Evolutionary conservation across 2,888 invertebrate species (phyloP).

Genomic region (Cheilosia grossa): DNA sequence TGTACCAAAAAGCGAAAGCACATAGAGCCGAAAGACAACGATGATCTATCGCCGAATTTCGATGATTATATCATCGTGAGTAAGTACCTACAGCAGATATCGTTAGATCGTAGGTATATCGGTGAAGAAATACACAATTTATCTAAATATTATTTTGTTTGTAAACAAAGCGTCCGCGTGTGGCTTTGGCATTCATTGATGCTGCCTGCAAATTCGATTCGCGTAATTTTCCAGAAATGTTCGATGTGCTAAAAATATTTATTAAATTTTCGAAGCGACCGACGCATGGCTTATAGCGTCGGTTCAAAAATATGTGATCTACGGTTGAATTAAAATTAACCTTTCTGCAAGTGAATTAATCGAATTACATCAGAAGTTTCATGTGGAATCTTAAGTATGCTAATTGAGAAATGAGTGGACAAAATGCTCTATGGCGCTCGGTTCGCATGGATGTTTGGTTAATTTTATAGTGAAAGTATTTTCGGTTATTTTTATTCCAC

Average conservation of each 20-base stretch:
- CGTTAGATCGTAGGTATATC: not conserved
- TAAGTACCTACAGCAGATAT: slow-evolving; percentile 76
- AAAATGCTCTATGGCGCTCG: too few species aligned
- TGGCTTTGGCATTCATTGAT: slow-evolving; percentile 20
- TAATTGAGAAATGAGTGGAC: slow-evolving; percentile 4
- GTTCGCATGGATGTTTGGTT: not conserved
- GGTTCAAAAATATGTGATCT: slow-evolving; percentile 6
- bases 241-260: slow-evolving; percentile 34
- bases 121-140: slow-evolving; percentile 1
- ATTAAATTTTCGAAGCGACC: slow-evolving; percentile 6
- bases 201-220: not conserved
- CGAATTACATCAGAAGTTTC: slow-evolving; percentile 12
- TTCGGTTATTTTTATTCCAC: not conserved
- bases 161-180: slow-evolving; percentile 44
- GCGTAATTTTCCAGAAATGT: not conserved
- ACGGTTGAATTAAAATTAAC: not conserved
- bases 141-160: slow-evolving; percentile 28
- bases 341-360: not conserved
- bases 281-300: slow-evolving; percentile 3
- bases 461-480: slow-evolving; percentile 9
- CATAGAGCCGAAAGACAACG: slow-evolving; percentile 48
- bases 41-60: slow-evolving; percentile 75
- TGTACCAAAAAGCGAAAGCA: slow-evolving; percentile 50
- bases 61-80: slow-evolving; percentile 82
- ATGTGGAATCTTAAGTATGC: not conserved